phyloP scores from a whole-genome alignment of 2,888 invertebrate genomes.

The Lycophotia porphyrea region DNA sequence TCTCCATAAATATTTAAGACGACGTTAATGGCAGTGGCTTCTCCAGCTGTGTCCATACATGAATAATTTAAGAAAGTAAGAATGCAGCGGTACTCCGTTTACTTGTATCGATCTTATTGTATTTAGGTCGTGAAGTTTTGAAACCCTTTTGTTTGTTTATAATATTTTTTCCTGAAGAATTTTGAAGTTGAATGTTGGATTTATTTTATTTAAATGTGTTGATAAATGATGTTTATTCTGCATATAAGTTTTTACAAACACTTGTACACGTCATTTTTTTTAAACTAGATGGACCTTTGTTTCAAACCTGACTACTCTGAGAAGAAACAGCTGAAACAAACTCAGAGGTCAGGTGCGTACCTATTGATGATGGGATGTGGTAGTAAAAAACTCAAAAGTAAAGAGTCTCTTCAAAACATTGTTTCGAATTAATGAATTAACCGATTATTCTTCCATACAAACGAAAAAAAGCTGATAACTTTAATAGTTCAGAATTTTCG shows the following conservation, averaged over 20 bases:
- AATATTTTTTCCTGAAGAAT: not conserved
- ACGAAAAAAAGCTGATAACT: not conserved
- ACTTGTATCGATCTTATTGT: slow-evolving; percentile 29
- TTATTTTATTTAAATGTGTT: no score
- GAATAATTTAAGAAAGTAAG: slow-evolving; percentile 66
- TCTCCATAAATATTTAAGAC: slow-evolving; percentile 53
- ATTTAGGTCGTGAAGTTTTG: slow-evolving; percentile 14
- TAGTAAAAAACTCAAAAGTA: no score
- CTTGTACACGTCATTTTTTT: no score
- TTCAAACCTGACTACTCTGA: no score
- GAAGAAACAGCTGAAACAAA: no score
- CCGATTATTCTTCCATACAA: not conserved
- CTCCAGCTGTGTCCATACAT: slow-evolving; percentile 60
- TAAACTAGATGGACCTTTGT: no score
- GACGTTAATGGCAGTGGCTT: slow-evolving; percentile 40
- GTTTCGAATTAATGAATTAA: no score
- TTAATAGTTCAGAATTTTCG: not conserved
- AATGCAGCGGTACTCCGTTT: slow-evolving; percentile 62
- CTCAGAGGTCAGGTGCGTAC: no score
- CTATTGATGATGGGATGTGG: no score
- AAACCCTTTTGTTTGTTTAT: not conserved
- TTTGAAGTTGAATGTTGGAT: not conserved
- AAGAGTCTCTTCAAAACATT: no score
- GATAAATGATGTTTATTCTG: no score
- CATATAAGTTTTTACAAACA: no score